Percentiles rank a stretch among this genome's conserved stretches.
Conservation (phyloP, 2,113 vertebrate species). For the Dromas ardeola region DNA sequence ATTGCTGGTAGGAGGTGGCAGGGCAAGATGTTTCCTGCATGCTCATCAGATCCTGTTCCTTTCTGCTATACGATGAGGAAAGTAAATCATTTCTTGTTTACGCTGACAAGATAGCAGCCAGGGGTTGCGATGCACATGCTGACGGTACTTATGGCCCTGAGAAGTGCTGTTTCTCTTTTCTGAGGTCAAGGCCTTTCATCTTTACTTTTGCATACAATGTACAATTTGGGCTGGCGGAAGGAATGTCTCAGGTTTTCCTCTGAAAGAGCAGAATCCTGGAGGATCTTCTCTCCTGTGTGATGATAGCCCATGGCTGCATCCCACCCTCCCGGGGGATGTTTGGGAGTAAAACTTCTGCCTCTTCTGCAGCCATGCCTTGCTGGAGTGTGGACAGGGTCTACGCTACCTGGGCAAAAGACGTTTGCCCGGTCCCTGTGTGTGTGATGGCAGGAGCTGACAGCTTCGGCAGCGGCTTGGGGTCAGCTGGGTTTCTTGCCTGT, state of each 20-base stretch:
- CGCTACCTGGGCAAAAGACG: rapidly evolving
- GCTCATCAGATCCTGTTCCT: constrained; percentile 45
- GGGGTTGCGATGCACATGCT: neutral
- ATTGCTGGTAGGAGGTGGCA: constrained; percentile 21
- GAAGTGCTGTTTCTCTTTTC: constrained; percentile 12
- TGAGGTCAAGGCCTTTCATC: constrained; percentile 20
- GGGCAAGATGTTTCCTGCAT: constrained; percentile 70
- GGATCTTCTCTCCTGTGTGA: rapidly evolving
- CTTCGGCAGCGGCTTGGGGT: neutral
- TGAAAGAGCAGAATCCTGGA: neutral
- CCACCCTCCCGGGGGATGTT: rapidly evolving
- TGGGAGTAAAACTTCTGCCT: neutral
- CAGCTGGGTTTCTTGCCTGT: neutral
- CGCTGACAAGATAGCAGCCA: neutral
- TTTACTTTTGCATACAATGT: neutral
- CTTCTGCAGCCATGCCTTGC: neutral
- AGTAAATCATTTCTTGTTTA: constrained; percentile 39
- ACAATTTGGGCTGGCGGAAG: rapidly evolving
- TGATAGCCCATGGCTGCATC: rapidly evolving
- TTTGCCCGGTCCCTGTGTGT: neutral
- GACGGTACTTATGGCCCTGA: neutral
- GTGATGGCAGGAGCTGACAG: neutral
- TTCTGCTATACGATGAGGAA: neutral
- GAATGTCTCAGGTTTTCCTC: neutral
- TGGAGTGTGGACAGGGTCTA: neutral